These are phyloP conservation scores for Streptopelia turtur DNA, from an alignment of 2,797 vertebrate species.

Conservation along the genomic window DNA sequence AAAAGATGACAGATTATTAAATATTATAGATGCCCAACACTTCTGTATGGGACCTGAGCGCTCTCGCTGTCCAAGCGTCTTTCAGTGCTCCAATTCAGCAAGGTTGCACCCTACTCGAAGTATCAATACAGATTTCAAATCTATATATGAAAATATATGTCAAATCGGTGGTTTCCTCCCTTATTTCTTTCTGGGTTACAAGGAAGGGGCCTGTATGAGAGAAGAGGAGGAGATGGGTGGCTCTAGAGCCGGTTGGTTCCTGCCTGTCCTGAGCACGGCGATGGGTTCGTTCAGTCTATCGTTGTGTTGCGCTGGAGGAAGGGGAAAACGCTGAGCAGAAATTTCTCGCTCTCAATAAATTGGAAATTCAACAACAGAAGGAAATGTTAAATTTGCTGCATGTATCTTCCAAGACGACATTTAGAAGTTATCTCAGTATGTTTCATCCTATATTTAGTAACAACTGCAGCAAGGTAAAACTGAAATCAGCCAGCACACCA, in stretches of 20 bases:
- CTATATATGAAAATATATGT: background rate
- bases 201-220: background rate
- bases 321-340: background rate
- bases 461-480: constrained; percentile 43
- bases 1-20: background rate
- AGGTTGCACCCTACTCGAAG: background rate
- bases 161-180: background rate
- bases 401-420: background rate
- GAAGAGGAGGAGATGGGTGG: background rate
- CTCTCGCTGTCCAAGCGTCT: background rate
- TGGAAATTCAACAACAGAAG: background rate
- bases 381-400: background rate
- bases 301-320: background rate
- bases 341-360: background rate
- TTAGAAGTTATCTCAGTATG: background rate
- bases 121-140: background rate
- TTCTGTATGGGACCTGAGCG: background rate
- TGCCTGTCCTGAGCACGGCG: background rate
- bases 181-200: background rate
- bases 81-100: background rate
- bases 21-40: background rate
- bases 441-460: constrained; percentile 27
- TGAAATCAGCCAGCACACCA: background rate
- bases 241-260: background rate
- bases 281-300: background rate